Evolutionary conservation across 2,797 vertebrate species (phyloP), one percentile per base, ranked within the genome.

Genomic region (Anguilla marmorata): DNA sequence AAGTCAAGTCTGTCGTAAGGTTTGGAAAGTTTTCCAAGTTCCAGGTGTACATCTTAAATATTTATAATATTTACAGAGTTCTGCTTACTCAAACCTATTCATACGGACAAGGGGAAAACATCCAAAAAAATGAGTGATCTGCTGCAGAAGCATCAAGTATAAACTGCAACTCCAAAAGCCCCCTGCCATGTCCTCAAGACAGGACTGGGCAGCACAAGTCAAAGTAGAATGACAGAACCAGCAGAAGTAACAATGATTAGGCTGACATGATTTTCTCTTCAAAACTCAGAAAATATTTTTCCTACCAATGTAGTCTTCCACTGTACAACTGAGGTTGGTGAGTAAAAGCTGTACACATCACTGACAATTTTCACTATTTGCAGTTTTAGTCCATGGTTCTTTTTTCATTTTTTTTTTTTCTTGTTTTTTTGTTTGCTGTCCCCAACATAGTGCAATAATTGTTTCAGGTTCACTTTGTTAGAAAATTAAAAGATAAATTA

Each of bases 41-140:
- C 7, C 30, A 56, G 56, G 91, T 93, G 19, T n/a, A 82, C 27
- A 72, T 87, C 72, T 82, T 97, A 97, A 98, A 98, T 98, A 98
- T 98, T 97, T 97, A 97, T 98, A 97, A 98, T 99, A 98, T 97
- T 94, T 98, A 98, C 97, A 97, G 94, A 96, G 96, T 95, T 95
- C 96, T 95, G 96, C 94, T 94, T 92, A 56, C 72, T 30, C 84
- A 79, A 50, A 24, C 66, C 85, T 52, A 88, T 74, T 37, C 54
- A 37, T 72, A 85, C 33, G 21, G 60, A 74, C 37, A 76, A 12
- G 37, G 66, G 11, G 14, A 21, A 66, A 45, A n/a, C 19, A 30
- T 54, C n/a, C 60, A 88, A 30, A 66, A 12, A 66, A 24, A 27
- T 66, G n/a, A 69, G 7, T 60, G 48, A 52, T 56, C 58, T 76